These are phyloP conservation scores for Erebia epiphron DNA, from an alignment of 2,888 invertebrate genomes.

Conservation along the genomic window DNA sequence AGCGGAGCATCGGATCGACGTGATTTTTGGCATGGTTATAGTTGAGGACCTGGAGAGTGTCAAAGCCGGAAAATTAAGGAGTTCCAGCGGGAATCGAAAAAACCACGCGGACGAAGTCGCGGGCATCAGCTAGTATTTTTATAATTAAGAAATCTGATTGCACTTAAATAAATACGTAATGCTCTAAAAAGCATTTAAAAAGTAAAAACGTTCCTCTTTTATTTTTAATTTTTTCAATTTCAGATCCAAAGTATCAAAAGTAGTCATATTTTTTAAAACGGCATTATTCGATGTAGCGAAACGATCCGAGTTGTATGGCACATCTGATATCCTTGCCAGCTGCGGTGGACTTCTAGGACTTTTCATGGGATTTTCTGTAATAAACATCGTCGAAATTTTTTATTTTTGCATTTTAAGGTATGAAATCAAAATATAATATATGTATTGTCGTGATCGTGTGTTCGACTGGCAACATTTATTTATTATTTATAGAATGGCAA, in stretches of 20 bases:
- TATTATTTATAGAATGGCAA: no score
- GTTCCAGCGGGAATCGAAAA: no score
- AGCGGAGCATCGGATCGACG: no score
- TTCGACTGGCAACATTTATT: no score
- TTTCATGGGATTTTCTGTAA: constrained; percentile 84
- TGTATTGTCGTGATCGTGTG: no score
- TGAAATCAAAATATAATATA: neutral
- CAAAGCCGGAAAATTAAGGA: no score
- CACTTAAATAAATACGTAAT: neutral
- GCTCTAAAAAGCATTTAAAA: neutral
- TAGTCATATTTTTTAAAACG: constrained; percentile 86
- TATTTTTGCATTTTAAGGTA: constrained; percentile 80
- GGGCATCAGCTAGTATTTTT: no score
- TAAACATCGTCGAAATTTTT: constrained; percentile 82
- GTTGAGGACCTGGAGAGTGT: no score
- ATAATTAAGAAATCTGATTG: no score
- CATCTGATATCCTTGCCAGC: constrained; percentile 86
- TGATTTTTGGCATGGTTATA: no score
- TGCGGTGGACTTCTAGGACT: constrained; percentile 86
- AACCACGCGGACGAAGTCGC: no score
- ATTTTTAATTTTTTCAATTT: neutral
- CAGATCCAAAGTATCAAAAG: constrained; percentile 3
- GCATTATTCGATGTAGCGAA: constrained; percentile 86
- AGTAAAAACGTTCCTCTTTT: neutral
- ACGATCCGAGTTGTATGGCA: constrained; percentile 86